Evolutionary conservation across 2,113 vertebrate species (phyloP), one percentile per base, ranked within the genome.

Genomic region (Pedetes capensis): DNA sequence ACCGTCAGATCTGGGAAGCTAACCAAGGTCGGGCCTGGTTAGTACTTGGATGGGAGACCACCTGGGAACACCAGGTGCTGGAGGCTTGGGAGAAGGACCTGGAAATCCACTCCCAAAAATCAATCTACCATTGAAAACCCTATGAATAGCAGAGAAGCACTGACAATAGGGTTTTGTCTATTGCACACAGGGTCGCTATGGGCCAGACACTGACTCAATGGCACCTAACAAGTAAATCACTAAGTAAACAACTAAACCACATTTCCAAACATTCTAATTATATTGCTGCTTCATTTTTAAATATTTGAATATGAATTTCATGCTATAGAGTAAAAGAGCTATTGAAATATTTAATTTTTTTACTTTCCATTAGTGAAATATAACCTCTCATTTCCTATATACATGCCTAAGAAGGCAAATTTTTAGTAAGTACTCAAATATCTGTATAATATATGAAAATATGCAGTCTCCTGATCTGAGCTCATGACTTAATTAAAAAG

Each of bases 301-400:
- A 87, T 68, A 37, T 61, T 89, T 93, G 16, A 34, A 17, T 68
- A 25, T 78, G 23, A 37, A 17, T 84, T 83, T 93, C 4, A 68
- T 34, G 47, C 27, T 83, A 5, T 55, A 68, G 57, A 59, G 57
- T 87, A 79, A 87, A 76, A 29, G 32, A 55, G 79, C 29, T 12
- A 2, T 71, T 79, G 29, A 92, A 90, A n/a, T 13, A 6, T 74
- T 51, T 94, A 74, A 37, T 66, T 90, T 25, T 90, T 90, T 37
- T 79, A 49, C 29, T 89, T 51, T 76, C 42, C 90, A 17, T 86
- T 57, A 83, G 49, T 74, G 8, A 95, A 86, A 55, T 94, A 49
- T 17, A 86, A 63, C 37, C 4, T 72, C 72, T 92, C 75, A 74
- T 92, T 96, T 82, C 85, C 55, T 89, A 27, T 66, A 23, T 87